Evolutionary conservation across 2,888 invertebrate genomes (phyloP).

Genomic region (Laothoe populi): DNA sequence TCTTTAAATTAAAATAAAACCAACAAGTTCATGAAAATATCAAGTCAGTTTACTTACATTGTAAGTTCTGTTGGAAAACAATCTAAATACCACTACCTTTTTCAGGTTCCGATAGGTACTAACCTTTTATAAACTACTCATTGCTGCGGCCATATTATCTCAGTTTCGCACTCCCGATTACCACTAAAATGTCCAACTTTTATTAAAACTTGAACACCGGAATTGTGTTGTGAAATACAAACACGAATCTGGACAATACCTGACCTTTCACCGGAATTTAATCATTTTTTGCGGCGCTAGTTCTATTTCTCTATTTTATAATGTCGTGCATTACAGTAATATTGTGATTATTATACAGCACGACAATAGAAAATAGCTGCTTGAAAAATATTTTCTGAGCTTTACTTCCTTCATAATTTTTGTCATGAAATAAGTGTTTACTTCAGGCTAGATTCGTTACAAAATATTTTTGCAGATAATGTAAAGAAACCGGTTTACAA

Average conservation of each 20-base stretch:
- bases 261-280: slow-evolving; percentile 17
- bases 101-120: no score
- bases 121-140: background rate
- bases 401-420: background rate
- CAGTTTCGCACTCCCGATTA: slow-evolving; percentile 3
- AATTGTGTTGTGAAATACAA: slow-evolving; percentile 21
- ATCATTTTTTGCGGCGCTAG: slow-evolving; percentile 1
- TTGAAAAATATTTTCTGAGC: background rate
- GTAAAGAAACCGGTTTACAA: no score
- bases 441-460: no score
- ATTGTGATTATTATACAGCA: background rate
- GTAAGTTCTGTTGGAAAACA: no score
- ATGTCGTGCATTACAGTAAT: no score
- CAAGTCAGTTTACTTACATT: no score
- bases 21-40: no score
- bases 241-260: slow-evolving; percentile 24
- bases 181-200: slow-evolving; percentile 6
- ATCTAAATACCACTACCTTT: no score
- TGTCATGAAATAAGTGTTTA: no score
- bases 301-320: no score
- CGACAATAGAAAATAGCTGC: background rate
- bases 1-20: no score
- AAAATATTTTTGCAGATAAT: no score
- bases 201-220: slow-evolving; percentile 13
- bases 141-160: slow-evolving; percentile 1